Base-by-base conservation (phyloP, 2,888 invertebrate genomes). In the Dichetophora obliterata region DNA sequence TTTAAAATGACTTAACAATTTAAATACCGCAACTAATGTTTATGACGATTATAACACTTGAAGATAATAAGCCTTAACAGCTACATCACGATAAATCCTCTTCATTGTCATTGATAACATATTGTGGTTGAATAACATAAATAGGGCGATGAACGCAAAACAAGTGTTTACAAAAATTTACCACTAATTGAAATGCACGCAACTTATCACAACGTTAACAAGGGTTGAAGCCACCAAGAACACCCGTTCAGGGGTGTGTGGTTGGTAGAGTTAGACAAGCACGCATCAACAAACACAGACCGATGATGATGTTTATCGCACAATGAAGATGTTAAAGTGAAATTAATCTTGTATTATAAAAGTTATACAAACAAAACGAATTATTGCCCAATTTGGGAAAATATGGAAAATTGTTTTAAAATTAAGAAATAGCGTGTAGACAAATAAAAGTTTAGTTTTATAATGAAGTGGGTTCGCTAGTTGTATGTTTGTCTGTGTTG, bases 271-370 rank as follows among this genome's bases (percentile, higher is more conserved):
- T 52, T 34, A 48, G 72, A 79, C 75, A 52, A 48, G 75, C 79
- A 81, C 81, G 80, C 81, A 81, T 79, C 78, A 50, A 5, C n/a
- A 6, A 27, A 48, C 68, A 50, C 43, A 9, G 63, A 63, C 11
- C 27, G 34, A 11, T 22, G 31, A 11, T 22, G 31, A 31, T 31
- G 34, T 16, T 31, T 48, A 59, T 59, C 59, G 65, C 77, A 76
- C 82, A 84, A 85, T 83, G 37, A 70, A 87, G 83, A 83, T 84
- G 84, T 81, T 82, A 82, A 79, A 82, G 78, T 77, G 84, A 83
- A 84, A 86, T 85, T 84, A 87, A 87, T 88, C 85, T 83, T 76
- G 78, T 82, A 83, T 84, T 86, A 82, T 43, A 74, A 65, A 74
- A 74, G 74, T 66, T 74, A 57, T 11, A 54, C 66, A 74, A 74